These are phyloP conservation scores for Saturnia pavonia DNA, from an alignment of 2,888 invertebrate genomes.

Conservation along the genomic window DNA sequence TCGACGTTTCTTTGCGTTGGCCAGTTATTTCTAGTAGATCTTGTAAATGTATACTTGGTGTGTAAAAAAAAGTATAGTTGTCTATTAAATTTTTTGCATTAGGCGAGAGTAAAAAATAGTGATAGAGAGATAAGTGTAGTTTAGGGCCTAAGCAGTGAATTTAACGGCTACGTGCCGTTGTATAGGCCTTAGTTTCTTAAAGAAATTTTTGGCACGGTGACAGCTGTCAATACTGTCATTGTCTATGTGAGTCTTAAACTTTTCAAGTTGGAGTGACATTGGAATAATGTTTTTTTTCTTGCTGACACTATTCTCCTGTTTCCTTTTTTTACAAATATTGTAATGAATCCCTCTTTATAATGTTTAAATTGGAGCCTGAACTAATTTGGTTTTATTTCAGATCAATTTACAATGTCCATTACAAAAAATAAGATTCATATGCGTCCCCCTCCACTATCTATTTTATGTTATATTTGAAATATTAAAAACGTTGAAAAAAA, in stretches of 20 bases:
- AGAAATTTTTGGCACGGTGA: conserved; percentile 37
- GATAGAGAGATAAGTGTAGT: conserved; percentile 49
- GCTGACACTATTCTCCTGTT: background rate
- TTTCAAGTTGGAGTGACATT: conserved; percentile 29
- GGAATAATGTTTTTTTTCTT: background rate
- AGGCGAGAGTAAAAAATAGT: conserved; percentile 46
- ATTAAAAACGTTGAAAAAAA: background rate
- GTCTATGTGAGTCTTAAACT: conserved; percentile 17
- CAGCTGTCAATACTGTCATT: conserved; percentile 35
- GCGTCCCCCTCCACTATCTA: background rate
- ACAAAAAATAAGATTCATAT: background rate
- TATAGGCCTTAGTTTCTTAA: conserved; percentile 38
- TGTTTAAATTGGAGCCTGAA: background rate
- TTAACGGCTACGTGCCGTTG: conserved; percentile 21
- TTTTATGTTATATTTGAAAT: background rate
- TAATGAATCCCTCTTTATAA: background rate
- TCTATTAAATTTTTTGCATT: conserved; percentile 57
- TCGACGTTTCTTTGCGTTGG: conserved; percentile 50
- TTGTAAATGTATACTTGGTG: conserved; percentile 60
- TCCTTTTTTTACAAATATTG: background rate
- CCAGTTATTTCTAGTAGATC: conserved; percentile 58
- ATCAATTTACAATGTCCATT: no score
- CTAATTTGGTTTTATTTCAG: no score
- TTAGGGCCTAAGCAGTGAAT: conserved; percentile 50
- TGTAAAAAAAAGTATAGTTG: conserved; percentile 54